phyloP scores from a whole-genome alignment of 2,113 vertebrate species.

The Lycocorax pyrrhopterus region DNA sequence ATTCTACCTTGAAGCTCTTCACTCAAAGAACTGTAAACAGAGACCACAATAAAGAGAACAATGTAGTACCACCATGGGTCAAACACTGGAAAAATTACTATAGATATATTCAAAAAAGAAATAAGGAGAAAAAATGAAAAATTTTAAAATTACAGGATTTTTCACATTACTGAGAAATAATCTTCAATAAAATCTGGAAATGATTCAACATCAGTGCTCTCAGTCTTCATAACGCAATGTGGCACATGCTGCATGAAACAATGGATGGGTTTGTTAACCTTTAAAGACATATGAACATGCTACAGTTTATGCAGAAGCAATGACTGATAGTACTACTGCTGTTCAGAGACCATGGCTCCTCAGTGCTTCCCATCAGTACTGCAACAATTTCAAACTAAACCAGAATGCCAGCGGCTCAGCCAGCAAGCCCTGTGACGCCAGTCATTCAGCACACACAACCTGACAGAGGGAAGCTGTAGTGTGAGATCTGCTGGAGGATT shows the following conservation, averaged over 20 bases:
- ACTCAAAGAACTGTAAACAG: background rate
- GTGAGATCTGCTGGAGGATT: background rate
- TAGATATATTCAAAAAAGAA: background rate
- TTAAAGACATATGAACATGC: background rate
- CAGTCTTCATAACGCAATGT: background rate
- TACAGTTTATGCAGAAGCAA: background rate
- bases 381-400: background rate
- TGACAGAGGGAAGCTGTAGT: background rate
- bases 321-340: background rate
- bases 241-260: background rate
- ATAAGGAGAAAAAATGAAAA: background rate
- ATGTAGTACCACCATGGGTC: background rate
- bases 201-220: background rate
- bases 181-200: constrained; percentile 9
- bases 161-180: background rate
- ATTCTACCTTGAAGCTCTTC: background rate
- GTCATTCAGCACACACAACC: background rate
- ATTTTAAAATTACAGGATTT: background rate
- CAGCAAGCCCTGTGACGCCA: background rate
- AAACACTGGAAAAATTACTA: background rate
- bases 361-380: background rate
- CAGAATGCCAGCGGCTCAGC: background rate
- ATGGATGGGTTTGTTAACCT: background rate
- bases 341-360: background rate
- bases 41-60: background rate